A percentile compares a stretch with the other conserved stretches of the same genome.
Evolutionary conservation across 2,113 vertebrate genomes (phyloP).

Genomic region (Hippolais icterina): DNA sequence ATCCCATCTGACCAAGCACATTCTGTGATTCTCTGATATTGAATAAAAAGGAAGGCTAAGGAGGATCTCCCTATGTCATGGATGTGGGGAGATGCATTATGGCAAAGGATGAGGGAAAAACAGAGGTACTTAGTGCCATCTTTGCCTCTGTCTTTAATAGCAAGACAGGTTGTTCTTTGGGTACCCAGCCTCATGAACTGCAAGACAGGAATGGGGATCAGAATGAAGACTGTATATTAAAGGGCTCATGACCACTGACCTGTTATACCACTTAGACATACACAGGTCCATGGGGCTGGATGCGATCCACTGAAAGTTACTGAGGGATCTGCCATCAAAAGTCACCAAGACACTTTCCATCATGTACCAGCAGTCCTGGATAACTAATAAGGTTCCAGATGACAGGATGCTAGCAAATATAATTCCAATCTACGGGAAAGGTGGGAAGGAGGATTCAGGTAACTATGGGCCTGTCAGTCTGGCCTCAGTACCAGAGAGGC

Average conservation of each 20-base stretch:
- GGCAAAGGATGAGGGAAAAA: neutral
- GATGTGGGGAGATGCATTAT: neutral
- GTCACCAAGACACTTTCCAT: neutral
- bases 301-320: neutral
- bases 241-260: neutral
- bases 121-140: neutral
- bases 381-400: neutral
- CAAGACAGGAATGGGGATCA: neutral
- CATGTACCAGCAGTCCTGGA: neutral
- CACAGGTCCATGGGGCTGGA: no score
- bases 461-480: neutral
- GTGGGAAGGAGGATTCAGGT: neutral
- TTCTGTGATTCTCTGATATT: neutral
- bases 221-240: neutral
- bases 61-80: neutral
- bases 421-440: neutral
- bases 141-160: neutral
- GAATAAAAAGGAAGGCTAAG: neutral
- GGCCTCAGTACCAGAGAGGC: neutral
- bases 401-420: neutral
- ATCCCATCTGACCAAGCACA: neutral
- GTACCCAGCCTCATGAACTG: neutral
- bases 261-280: neutral
- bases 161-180: neutral
- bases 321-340: neutral